Evolutionary conservation across 2,888 invertebrate genomes (phyloP).

Genomic region (Sarcophaga carnaria): DNA sequence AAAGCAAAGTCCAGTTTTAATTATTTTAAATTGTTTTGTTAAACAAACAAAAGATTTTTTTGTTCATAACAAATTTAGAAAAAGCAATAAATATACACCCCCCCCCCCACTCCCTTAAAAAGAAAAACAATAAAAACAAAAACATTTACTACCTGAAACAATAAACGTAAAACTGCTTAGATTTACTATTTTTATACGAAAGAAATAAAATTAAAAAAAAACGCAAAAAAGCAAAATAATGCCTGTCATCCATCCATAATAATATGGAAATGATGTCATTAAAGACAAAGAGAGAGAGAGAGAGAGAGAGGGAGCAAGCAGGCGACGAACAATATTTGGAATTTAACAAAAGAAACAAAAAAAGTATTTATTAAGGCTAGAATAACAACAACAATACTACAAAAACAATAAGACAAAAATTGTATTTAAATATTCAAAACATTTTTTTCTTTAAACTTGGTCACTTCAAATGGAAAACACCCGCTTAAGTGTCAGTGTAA

Average conservation of each 20-base stretch:
- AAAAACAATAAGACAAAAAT: conserved; percentile 23
- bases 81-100: too few relatives aligned
- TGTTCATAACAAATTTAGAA: too few relatives aligned
- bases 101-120: too few relatives aligned
- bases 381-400: not conserved
- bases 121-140: not conserved
- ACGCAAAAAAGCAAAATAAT: not conserved
- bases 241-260: conserved; percentile 13
- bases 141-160: conserved; percentile 54
- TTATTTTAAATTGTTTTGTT: not conserved
- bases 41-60: not conserved
- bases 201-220: conserved; percentile 9
- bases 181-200: conserved; percentile 9
- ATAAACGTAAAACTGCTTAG: not conserved
- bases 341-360: conserved; percentile 22
- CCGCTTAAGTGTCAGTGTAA: not conserved
- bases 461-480: not conserved
- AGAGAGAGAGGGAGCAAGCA: not conserved
- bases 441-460: not conserved
- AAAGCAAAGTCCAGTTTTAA: not conserved
- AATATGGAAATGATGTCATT: conserved; percentile 63
- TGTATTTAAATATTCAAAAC: conserved; percentile 1
- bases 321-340: not conserved
- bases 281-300: not conserved
- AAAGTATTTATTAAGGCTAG: not conserved